Evolutionary conservation across 2,797 vertebrate genomes (phyloP), one percentile per base, ranked within the genome.

Genomic region (Sebastes glaucus): DNA sequence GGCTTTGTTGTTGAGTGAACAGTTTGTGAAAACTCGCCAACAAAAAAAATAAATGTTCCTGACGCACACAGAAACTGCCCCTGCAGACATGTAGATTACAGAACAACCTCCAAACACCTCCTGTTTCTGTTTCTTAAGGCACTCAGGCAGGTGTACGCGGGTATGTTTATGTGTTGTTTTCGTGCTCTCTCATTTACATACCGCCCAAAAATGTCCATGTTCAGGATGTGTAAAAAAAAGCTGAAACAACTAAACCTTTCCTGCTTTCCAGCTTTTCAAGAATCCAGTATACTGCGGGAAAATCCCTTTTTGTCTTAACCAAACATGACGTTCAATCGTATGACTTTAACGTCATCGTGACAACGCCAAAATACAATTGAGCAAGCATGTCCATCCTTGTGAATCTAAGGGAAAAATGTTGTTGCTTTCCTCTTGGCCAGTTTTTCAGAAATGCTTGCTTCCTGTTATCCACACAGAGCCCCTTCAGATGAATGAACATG

Each of bases 31-130:
- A 63, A 82, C 72, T 71, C 66, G 32, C 71, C 20, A n/a, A 35
- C 13, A 20, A 53, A 20, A 35, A 62, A 30, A 42, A 68, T 35
- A 82, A 85, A 79, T 38, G 83, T 84, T 74, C 71, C 68, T 72
- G 69, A 75, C 63, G 52, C 56, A 70, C 59, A 69, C 30, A 74
- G 56, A 83, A 83, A 78, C 42, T 16, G 74, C 38, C 76, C 73
- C 82, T 67, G 81, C 70, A 82, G 90, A 93, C 80, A 78, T 33
- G 71, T 18, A 90, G 83, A 93, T 93, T 88, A 93, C 73, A 93
- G 89, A 88, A 89, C 79, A 80, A 56, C 13, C 63, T 76, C 73
- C 25, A 59, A 71, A 78, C 84, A 60, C 81, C 85, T 86, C 77
- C 80, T 81, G 65, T 60, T 87, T 87, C 42, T 61, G 77, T 60